Base-by-base conservation (phyloP, 2,888 invertebrate genomes). In the Hydrotaea diabolus region DNA sequence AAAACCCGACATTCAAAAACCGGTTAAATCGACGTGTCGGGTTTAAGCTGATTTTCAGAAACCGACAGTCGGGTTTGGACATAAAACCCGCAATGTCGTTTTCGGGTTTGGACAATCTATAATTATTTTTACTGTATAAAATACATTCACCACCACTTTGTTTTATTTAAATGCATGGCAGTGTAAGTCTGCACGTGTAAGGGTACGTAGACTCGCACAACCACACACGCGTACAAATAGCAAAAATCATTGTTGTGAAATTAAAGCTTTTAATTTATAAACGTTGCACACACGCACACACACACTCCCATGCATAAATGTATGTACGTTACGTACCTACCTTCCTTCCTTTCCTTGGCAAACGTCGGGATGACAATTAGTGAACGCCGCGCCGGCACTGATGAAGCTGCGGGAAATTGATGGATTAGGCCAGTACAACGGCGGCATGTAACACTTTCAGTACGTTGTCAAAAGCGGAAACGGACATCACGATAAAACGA, bases 251-350 rank as follows among this genome's bases (percentile, higher is more conserved):
- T 76, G 71, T 59, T 49, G 39, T 55, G 31, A 75, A 88, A 88
- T 88, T 88, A 88, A 86, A 85, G 83, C 87, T 69, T 87, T 87
- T 87, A 88, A 89, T 89, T 89, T 88, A 88, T 85, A 88, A 86
- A 83, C 43, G 55, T 76, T 17, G 77, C 78, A 62, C 64, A 73
- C 73, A 72, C 57, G 26, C 57, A n/a, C 43, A 59, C 46, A 46
- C 13, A 26, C 46, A 74, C n/a, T n/a, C n/a, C n/a, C n/a, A n/a
- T n/a, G n/a, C n/a, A n/a, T n/a, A n/a, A n/a, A n/a, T n/a, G n/a
- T n/a, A n/a, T n/a, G n/a, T n/a, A n/a, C n/a, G n/a, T n/a, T n/a
- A n/a, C n/a, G n/a, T n/a, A n/a, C n/a, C n/a, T n/a, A n/a, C 31
- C 31, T 31, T 4, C 31, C 31, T 31, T 31, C 31, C 31, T 31